Percentiles rank a stretch among this genome's conserved stretches.
These are phyloP conservation scores for Corythornis leucogaster DNA, from an alignment of 2,797 vertebrate genomes.

Conservation along the genomic window DNA sequence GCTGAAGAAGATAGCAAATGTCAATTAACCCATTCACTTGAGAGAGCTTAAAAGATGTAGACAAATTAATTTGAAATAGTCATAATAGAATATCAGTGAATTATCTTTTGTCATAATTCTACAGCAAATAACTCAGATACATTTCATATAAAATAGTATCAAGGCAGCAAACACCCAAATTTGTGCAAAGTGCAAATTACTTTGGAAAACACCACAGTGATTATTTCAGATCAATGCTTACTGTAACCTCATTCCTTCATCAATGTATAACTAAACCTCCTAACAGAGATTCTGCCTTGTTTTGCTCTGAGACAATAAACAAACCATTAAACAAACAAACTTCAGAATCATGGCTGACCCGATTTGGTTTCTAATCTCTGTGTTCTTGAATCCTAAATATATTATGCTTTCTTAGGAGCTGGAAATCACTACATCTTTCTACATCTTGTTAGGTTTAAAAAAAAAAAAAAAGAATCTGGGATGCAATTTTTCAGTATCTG, in stretches of 20 bases:
- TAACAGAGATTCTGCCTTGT: background rate
- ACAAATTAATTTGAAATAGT: background rate
- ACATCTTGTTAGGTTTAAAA: slow-evolving; percentile 2
- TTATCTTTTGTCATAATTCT: background rate
- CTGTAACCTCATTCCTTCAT: background rate
- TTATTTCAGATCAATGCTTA: background rate
- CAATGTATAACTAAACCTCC: background rate
- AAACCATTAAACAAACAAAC: background rate
- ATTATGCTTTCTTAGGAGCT: background rate
- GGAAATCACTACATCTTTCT: slow-evolving; percentile 36
- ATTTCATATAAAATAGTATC: background rate
- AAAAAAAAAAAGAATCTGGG: background rate
- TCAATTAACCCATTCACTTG: background rate
- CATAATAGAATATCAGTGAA: background rate
- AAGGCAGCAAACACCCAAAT: background rate
- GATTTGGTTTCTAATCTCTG: background rate
- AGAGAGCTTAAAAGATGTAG: background rate
- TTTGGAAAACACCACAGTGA: background rate
- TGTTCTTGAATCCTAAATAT: background rate
- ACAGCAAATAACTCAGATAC: background rate
- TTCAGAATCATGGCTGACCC: background rate
- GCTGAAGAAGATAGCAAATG: background rate
- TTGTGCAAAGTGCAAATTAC: background rate
- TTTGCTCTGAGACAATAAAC: background rate
- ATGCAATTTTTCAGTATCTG: slow-evolving; percentile 45